phyloP scores from a whole-genome alignment of 2,888 invertebrate species.

The Agapetus fuscipes region DNA sequence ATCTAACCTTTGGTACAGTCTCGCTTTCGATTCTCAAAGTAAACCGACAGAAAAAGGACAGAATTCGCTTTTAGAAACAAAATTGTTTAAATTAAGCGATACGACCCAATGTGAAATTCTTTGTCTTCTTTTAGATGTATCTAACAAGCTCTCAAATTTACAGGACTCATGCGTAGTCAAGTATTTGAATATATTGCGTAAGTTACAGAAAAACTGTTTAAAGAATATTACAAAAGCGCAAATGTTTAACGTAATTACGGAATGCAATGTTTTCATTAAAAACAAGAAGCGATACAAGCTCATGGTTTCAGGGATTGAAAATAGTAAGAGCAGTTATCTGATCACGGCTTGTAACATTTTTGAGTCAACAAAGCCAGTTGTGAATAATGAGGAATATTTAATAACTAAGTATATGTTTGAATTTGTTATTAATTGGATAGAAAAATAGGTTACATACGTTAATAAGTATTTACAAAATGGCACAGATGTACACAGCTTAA shows the following conservation, averaged over 20 bases:
- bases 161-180: constrained; percentile 4
- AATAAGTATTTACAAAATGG: too few species aligned
- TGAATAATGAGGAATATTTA: constrained; percentile 1
- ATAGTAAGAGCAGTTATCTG: too few species aligned
- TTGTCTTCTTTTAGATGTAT: constrained; percentile 15
- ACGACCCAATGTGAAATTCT: constrained; percentile 11
- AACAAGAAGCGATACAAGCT: constrained; percentile 3
- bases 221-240: constrained; percentile 10
- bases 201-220: constrained; percentile 10
- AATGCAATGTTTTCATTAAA: constrained; percentile 6
- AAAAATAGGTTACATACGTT: too few species aligned
- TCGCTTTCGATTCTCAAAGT: constrained; percentile 8
- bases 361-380: too few species aligned
- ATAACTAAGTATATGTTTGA: constrained; percentile 13
- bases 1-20: constrained; percentile 23
- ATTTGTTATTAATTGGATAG: constrained; percentile 12
- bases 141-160: constrained; percentile 4
- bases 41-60: not conserved
- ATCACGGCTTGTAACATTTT: too few species aligned
- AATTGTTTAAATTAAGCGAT: constrained; percentile 16
- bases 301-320: constrained; percentile 5
- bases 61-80: constrained; percentile 1
- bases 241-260: constrained; percentile 9
- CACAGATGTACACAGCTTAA: too few species aligned
- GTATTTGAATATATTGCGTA: constrained; percentile 16